Evolutionary conservation across 2,797 vertebrate species (phyloP), one percentile per base, ranked within the genome.

Genomic region (Chromobotia macracanthus): DNA sequence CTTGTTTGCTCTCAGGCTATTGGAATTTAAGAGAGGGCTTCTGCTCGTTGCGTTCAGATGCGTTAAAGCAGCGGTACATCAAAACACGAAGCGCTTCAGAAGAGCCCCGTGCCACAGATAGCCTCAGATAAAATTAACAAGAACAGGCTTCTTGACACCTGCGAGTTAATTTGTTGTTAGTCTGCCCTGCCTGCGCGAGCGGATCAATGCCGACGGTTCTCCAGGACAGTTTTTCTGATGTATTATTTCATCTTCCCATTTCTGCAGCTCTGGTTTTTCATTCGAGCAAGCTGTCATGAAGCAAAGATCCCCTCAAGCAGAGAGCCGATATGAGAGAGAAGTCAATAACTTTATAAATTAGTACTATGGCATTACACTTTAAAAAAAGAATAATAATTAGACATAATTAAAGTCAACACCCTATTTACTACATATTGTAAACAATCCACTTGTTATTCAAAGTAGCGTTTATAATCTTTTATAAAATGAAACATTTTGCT

Each of bases 131-230:
- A 75, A 83, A 75, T 72, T 53, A 80, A 75, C 61, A 21, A 75
- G 69, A 82, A 68, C 44, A 41, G 73, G 79, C 70, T 86, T 82
- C 72, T 84, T 75, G 72, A 82, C 82, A 80, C 82, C 79, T 84
- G 82, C 60, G 78, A 84, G 73, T 86, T 82, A 85, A 84, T 83
- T 84, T 84, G 74, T 38, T 80, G 72, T 76, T 84, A 80, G 86
- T 72, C 68, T 84, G 82, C 77, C 80, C 72, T 72, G 67, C 66
- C 58, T 25, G 69, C 77, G 66, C 69, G 63, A 64, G 35, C 18
- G 58, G 83, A 89, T 89, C 84, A 82, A 89, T 88, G 53, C 58
- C 28, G 78, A 72, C 83, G 81, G 73, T 75, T 87, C 79, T 76
- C 73, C 71, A 79, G 80, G 78, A 75, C 72, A 67, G 80, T 81